Evolutionary conservation across 2,113 vertebrate species (phyloP), one percentile per base, ranked within the genome.

Genomic region (Plotosus lineatus): DNA sequence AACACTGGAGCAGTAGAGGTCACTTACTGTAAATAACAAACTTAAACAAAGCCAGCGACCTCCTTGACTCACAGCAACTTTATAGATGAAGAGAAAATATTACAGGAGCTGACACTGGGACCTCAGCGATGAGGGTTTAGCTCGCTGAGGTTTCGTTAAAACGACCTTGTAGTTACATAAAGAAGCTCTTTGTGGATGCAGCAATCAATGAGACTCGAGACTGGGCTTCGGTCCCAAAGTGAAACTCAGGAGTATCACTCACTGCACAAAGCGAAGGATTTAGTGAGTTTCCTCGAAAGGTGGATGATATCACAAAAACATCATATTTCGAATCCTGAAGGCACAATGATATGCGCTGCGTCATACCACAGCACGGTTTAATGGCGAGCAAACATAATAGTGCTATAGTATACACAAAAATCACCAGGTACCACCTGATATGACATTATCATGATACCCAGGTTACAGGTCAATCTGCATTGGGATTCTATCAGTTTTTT

Each of bases 121-220:
- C 23, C 40, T 40, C 10, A 15, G 40, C 44, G 42, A 38, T 14
- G 40, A 44, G 65, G 10, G 40, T 44, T 46, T 44, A 28, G n/a
- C 40, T 69, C 40, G 2, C 7, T 17, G 38, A 44, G 11, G 23
- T 14, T 68, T 68, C 65, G 7, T 21, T 44, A 44, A 44, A 68
- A 44, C 4, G 65, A 68, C 65, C 65, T 68, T 44, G 23, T 26
- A 15, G 65, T 69, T 69, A 46, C 40, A 69, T 69, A 69, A 68
- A 44, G 21, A 26, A 68, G 40, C 65, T 44, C 40, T 44, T 26
- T 44, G 23, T 44, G 65, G 40, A 68, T 44, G 38, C 23, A 68
- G 65, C 38, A 68, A 68, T 68, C 65, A 44, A 68, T 68, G 40
- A 42, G 65, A 44, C 4, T 26, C 23, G 17, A 26, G 44, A 26